Base-by-base conservation (phyloP, 1,140 invertebrate genomes). In the Lordiphosa stackelbergi region DNA sequence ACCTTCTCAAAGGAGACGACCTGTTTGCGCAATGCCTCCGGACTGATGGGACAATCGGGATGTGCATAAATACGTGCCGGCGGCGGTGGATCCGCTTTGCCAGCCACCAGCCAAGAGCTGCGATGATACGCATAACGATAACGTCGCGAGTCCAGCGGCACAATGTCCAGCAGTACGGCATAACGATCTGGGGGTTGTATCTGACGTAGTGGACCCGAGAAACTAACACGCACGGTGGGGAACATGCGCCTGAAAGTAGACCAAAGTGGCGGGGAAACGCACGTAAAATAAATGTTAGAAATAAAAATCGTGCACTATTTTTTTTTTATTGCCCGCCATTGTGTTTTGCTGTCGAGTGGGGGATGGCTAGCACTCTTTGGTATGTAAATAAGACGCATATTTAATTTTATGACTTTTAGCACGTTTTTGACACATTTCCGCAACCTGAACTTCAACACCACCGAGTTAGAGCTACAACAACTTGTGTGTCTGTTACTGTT, bases 1-100 rank as follows among this genome's bases (percentile, higher is more conserved):
- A 99, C 95, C 90, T 99, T 99, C 90, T 99, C 98, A 89, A 99
- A 99, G 69, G 97, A 98, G 71, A 99, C 96, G 69, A 98, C 95
- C 90, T 99, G 97, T 89, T 98, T 98, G 66, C 94, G 90, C 36
- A 99, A 91, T 87, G 98, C 97, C 86, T 99, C 97, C 16, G 96
- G 96, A 56, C 94, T 96, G 89, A 97, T 98, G 37, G 98, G 98
- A 42, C 96, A 97, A 89, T 99, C 98, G 6, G 98, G 98, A 91
- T 99, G 98, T 40, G 96, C 92, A 90, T 98, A 99, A 57, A 99
- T 93, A 53, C 97, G 90, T 53, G 94, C 93, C 22, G 96, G 96
- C 1, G 97, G 96, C 37, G 96, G 96, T 35, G 97, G 97, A 91
- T 99, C 97, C 10, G 98, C 98, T 89, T 99, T 99, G 52, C 98